Evolutionary conservation across 2,888 invertebrate genomes (phyloP).

Genomic region (Octonoba sinensis): DNA sequence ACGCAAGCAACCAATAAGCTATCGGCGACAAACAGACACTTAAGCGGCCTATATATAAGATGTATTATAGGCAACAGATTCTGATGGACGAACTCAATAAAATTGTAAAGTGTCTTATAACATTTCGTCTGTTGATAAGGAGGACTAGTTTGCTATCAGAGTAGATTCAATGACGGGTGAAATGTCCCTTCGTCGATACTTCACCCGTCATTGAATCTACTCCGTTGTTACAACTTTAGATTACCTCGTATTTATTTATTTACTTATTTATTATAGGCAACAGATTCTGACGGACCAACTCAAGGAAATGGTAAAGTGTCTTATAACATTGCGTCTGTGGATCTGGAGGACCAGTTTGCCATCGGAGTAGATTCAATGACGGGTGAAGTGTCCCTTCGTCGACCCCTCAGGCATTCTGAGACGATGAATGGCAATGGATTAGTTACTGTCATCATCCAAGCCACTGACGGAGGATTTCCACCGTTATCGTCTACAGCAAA

Average conservation of each 20-base stretch:
- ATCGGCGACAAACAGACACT: too few relatives aligned
- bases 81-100: slow-evolving; percentile 81
- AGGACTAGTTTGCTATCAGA: slow-evolving; percentile 69
- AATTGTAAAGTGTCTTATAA: slow-evolving; percentile 79
- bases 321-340: slow-evolving; percentile 79
- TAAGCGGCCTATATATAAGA: too few relatives aligned
- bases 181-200: slow-evolving; percentile 67
- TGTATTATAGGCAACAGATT: slow-evolving; percentile 79
- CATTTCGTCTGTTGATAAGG: slow-evolving; percentile 79
- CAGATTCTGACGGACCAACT: slow-evolving; percentile 81
- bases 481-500: slow-evolving; percentile 78
- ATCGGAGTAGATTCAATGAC: slow-evolving; percentile 77
- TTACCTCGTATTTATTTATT: background rate
- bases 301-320: slow-evolving; percentile 80
- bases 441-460: slow-evolving; percentile 66
- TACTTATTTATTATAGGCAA: slow-evolving; percentile 75
- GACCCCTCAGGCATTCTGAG: slow-evolving; percentile 64
- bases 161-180: slow-evolving; percentile 79
- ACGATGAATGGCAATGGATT: slow-evolving; percentile 49
- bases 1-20: too few relatives aligned
- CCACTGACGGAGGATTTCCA: slow-evolving; percentile 81
- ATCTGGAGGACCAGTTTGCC: slow-evolving; percentile 74
- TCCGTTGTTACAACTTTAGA: too few relatives aligned
- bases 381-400: slow-evolving; percentile 73
- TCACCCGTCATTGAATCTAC: too few relatives aligned